A percentile compares a stretch with the other conserved stretches of the same genome.
phyloP scores from a whole-genome alignment of 2,888 invertebrate genomes.

The Geophilus truncorum region DNA sequence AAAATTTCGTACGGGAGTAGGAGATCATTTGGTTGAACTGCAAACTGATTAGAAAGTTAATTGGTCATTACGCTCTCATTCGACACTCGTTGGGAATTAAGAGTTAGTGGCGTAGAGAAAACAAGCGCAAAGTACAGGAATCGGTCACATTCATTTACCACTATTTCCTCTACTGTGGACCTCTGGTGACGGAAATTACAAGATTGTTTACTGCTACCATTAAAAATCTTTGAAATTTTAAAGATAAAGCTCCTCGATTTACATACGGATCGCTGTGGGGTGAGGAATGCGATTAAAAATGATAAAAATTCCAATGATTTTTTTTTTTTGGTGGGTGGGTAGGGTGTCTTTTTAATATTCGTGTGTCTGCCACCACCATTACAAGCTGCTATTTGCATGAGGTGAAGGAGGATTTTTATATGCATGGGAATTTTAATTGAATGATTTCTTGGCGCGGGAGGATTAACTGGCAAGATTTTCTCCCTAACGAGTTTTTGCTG shows the following conservation, averaged over 20 bases:
- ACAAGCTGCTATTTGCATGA: neutral
- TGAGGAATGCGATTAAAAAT: neutral
- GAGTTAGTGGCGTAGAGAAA: neutral
- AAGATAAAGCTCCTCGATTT: neutral
- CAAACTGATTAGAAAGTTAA: constrained; percentile 34
- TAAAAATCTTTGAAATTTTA: no score
- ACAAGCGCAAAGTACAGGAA: neutral
- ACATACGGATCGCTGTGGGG: neutral
- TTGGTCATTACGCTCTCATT: constrained; percentile 28
- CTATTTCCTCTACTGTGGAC: no score
- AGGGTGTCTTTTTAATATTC: neutral
- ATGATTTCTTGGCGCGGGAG: neutral
- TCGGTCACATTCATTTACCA: neutral
- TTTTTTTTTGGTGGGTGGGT: neutral
- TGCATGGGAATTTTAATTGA: constrained; percentile 33
- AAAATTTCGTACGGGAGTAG: constrained; percentile 31
- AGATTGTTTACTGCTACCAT: no score
- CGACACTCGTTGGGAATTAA: neutral
- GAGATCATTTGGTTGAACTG: constrained; percentile 33
- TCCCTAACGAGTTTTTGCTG: constrained; percentile 12
- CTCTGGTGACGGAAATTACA: no score
- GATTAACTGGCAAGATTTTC: constrained; percentile 6
- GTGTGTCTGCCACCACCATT: neutral
- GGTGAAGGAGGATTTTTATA: constrained; percentile 28
- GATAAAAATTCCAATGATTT: neutral